Percentiles rank a stretch among this genome's conserved stretches.
These are phyloP conservation scores for Pygoscelis adeliae DNA, from an alignment of 2,113 vertebrate genomes.

Conservation along the genomic window DNA sequence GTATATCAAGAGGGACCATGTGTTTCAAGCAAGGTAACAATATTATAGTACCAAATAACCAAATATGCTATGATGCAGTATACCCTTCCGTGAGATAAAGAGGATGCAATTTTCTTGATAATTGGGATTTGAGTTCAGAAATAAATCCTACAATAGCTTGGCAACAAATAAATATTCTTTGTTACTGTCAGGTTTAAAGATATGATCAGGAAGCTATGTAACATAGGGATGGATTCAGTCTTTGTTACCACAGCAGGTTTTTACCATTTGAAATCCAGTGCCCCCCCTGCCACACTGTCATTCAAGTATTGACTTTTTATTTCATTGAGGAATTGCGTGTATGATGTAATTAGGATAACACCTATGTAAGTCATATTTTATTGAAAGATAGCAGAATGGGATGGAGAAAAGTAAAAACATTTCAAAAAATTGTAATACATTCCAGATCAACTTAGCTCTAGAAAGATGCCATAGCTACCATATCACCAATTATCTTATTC, in stretches of 20 bases:
- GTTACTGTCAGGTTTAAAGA: slow-evolving; percentile 69
- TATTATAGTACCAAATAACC: slow-evolving; percentile 77
- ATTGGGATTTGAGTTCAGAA: slow-evolving; percentile 71
- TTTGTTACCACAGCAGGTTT: slow-evolving; percentile 62
- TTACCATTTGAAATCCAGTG: slow-evolving; percentile 57
- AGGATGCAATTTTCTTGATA: slow-evolving; percentile 71
- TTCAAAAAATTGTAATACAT: background rate
- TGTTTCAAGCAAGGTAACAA: slow-evolving; percentile 83
- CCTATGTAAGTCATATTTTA: slow-evolving; percentile 60
- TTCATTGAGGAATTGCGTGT: slow-evolving; percentile 48
- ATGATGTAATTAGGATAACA: slow-evolving; percentile 64
- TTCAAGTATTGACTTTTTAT: slow-evolving; percentile 68
- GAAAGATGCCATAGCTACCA: background rate
- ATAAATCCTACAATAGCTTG: slow-evolving; percentile 66
- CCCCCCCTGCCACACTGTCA: background rate
- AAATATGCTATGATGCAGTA: slow-evolving; percentile 76
- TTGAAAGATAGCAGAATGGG: slow-evolving; percentile 54
- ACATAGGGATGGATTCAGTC: slow-evolving; percentile 54
- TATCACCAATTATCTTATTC: background rate
- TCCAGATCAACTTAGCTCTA: background rate
- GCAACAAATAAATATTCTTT: slow-evolving; percentile 76
- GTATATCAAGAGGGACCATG: slow-evolving; percentile 81
- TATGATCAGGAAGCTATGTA: slow-evolving; percentile 56
- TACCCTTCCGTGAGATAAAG: slow-evolving; percentile 70
- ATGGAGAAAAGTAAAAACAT: slow-evolving; percentile 35